These are phyloP conservation scores for Akabosia matsudoensis DNA, from an alignment of 1,140 invertebrate species.

Conservation along the genomic window DNA sequence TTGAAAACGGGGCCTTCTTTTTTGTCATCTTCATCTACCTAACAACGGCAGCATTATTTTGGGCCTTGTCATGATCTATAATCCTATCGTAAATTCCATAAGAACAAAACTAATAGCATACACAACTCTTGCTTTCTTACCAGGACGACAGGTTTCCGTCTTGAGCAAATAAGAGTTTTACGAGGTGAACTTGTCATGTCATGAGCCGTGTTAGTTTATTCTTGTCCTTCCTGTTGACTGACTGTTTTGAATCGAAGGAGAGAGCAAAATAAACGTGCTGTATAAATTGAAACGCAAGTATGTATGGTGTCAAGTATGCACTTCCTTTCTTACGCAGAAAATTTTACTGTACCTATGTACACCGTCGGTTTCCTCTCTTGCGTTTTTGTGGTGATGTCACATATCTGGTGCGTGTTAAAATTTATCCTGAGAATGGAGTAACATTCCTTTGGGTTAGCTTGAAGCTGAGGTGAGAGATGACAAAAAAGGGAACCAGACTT, in stretches of 20 bases:
- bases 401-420: no score
- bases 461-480: no score
- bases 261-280: not conserved
- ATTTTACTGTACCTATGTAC: no score
- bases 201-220: not conserved
- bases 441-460: no score
- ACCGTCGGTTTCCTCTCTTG: no score
- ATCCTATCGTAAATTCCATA: not conserved
- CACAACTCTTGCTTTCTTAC: not conserved
- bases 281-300: not conserved
- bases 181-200: conserved; percentile 13
- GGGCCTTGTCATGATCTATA: not conserved
- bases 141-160: not conserved
- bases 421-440: no score
- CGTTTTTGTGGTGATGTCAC: no score
- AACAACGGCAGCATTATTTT: no score
- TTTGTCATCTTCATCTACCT: no score
- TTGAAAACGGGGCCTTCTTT: no score
- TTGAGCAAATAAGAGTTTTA: conserved; percentile 11
- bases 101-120: not conserved
- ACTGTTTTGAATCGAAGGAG: not conserved
- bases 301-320: not conserved
- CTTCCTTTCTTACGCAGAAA: not conserved
- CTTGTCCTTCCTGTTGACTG: not conserved
- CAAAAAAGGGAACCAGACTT: no score